phyloP scores from a whole-genome alignment of 92 coral and sea anemone species.

The Zoanthus sansibaricus region DNA sequence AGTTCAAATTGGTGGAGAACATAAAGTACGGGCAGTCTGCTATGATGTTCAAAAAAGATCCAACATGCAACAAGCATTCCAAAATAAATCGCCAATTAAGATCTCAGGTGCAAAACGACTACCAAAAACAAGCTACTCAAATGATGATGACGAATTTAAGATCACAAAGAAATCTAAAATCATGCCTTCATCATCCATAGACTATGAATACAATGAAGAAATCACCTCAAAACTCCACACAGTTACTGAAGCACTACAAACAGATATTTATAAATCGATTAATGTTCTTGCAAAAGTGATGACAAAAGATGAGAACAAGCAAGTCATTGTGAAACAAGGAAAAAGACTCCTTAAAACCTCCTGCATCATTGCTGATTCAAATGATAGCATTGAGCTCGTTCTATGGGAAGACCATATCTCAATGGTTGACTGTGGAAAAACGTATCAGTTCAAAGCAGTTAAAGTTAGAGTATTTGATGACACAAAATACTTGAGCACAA shows the following conservation, averaged over 20 bases:
- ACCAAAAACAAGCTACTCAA: constrained; percentile 37
- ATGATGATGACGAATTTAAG: constrained; percentile 50
- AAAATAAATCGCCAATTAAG: constrained; percentile 39
- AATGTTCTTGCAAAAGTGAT: constrained; percentile 61
- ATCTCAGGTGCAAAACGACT: constrained; percentile 42
- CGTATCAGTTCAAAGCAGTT: constrained; percentile 53
- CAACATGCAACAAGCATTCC: constrained; percentile 52
- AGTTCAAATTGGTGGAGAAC: constrained; percentile 44
- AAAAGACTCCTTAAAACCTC: constrained; percentile 9
- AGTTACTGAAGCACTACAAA: constrained; percentile 55
- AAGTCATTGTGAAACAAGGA: constrained; percentile 46
- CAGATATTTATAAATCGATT: constrained; percentile 55
- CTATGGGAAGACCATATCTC: constrained; percentile 61
- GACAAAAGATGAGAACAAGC: constrained; percentile 54
- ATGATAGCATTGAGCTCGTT: constrained; percentile 35
- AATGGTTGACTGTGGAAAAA: constrained; percentile 57
- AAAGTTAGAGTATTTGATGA: constrained; percentile 54
- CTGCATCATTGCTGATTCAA: constrained; percentile 39
- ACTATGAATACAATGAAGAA: constrained; percentile 46
- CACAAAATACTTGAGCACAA: constrained; percentile 50
- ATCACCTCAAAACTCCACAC: constrained; percentile 43
- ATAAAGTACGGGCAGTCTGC: constrained; percentile 44
- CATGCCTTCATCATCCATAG: constrained; percentile 53
- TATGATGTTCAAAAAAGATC: constrained; percentile 7
- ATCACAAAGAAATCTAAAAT: constrained; percentile 55